Evolutionary conservation across 2,888 invertebrate species (phyloP).

Genomic region (Drosophila parthenogenetica): DNA sequence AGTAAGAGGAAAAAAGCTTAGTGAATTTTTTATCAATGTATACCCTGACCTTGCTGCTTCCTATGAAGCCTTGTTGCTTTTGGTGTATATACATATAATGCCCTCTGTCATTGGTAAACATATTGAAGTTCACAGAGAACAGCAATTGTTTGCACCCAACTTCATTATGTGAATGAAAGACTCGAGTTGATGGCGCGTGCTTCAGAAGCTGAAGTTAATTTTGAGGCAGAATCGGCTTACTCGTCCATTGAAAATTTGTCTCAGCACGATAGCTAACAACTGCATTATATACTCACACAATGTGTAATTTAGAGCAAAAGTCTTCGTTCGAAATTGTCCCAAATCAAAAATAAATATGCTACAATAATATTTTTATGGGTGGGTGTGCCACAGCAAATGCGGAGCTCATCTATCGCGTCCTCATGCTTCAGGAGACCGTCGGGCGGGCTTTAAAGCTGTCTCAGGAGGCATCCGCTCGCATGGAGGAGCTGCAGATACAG

Average conservation of each 20-base stretch:
- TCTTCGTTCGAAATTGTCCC: background rate
- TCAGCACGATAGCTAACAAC: constrained; percentile 57
- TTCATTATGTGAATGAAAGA: constrained; percentile 56
- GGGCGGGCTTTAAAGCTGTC: constrained; percentile 84
- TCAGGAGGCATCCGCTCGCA: constrained; percentile 85
- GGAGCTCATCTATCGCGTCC: constrained; percentile 85
- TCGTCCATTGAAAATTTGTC: constrained; percentile 53
- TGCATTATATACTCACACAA: constrained; percentile 69
- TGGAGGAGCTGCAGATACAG: constrained; percentile 85
- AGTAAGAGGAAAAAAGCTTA: too few species aligned
- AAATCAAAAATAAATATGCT: constrained; percentile 53
- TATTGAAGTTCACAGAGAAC: constrained; percentile 28
- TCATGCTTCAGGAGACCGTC: constrained; percentile 84
- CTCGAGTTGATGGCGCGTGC: constrained; percentile 27
- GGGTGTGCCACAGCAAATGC: constrained; percentile 80
- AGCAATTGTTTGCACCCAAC: constrained; percentile 64
- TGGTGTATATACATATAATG: constrained; percentile 3
- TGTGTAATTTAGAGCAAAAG: constrained; percentile 66
- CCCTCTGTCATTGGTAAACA: constrained; percentile 18
- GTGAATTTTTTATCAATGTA: background rate
- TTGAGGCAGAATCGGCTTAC: constrained; percentile 25
- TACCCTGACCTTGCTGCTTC: background rate
- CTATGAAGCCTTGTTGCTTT: constrained; percentile 22
- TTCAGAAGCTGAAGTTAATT: constrained; percentile 7
- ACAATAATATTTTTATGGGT: constrained; percentile 67